These are phyloP conservation scores for Lingula anatina DNA, from an alignment of 2,888 invertebrate genomes.

Conservation along the genomic window DNA sequence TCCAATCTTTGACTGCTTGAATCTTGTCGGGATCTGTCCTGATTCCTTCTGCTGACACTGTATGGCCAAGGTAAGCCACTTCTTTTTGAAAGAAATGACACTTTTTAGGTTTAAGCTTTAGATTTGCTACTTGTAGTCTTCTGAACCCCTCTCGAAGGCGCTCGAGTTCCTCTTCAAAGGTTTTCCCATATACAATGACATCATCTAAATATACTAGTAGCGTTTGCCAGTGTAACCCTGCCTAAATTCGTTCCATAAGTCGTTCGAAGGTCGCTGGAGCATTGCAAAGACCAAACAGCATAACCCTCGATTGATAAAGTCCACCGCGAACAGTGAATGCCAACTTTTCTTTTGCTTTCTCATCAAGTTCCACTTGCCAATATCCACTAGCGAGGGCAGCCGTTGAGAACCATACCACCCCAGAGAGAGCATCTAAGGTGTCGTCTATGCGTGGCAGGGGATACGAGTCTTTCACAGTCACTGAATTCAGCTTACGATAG, in stretches of 20 bases:
- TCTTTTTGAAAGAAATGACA: too few species aligned
- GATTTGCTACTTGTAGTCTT: neutral
- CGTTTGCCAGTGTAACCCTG: constrained; percentile 5
- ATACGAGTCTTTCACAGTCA: too few species aligned
- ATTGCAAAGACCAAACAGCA: constrained; percentile 17
- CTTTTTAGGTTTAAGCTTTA: constrained; percentile 9
- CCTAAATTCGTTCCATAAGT: constrained; percentile 6
- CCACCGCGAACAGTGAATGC: constrained; percentile 10
- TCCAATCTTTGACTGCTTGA: too few species aligned
- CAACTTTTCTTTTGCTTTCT: neutral
- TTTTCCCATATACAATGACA: too few species aligned
- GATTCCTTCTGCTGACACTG: constrained; percentile 1
- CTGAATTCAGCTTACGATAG: too few species aligned
- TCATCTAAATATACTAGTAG: constrained; percentile 15
- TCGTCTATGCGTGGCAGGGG: too few species aligned
- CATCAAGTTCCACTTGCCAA: too few species aligned
- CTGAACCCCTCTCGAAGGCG: constrained; percentile 3
- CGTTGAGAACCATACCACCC: too few species aligned
- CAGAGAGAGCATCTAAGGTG: too few species aligned
- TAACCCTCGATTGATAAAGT: constrained; percentile 10
- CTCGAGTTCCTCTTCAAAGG: too few species aligned
- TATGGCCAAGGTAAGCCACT: constrained; percentile 6
- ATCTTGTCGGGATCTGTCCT: neutral
- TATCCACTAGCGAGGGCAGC: too few species aligned
- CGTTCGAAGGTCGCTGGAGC: too few species aligned